Evolutionary conservation across 2,113 vertebrate species (phyloP), one percentile per base, ranked within the genome.

Genomic region (Grammomys surdaster): DNA sequence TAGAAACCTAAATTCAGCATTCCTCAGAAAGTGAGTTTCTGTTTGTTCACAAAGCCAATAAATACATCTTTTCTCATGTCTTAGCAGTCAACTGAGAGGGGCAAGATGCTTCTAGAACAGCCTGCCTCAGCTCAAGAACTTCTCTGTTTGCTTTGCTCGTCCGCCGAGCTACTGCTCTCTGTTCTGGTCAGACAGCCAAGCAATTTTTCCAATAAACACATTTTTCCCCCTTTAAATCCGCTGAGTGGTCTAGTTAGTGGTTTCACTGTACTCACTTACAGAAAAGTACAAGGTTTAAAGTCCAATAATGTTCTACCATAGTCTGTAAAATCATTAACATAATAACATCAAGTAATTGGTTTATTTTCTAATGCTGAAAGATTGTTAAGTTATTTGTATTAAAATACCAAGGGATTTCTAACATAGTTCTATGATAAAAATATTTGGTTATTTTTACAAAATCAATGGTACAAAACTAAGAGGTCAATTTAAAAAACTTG

Each of bases 401-500:
- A 90, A 92, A 92, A 91, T 73, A 88, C 12, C 17, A 73, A 86
- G 5, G 24, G 10, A 48, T 65, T 88, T 46, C 90, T 60, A 26
- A 48, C 58, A 60, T 2, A 96, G 17, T 26, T 58, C 9, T 58
- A 85, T 90, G n/a, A n/a, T 40, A 90, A 90, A 93, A 36, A 46
- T 75, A 84, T 31, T 60, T 92, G 28, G 2, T 84, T 85, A 70
- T 46, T 6, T 36, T 95, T 92, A 82, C 46, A 92, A 91, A 82
- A 24, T 92, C 11, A 56, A 87, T 95, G 40, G 1, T 80, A 92
- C 96, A 33, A 78, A 90, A 4, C 70, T 77, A 1, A 40, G 51
- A 95, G 85, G 5, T 90, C 33, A 97, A 48, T 43, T 65, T 14
- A 26, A 85, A 96, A 96, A 91, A 17, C 89, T 65, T 86, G 51